These are phyloP conservation scores for Pholis gunnellus DNA, from an alignment of 2,113 vertebrate species.

Conservation along the genomic window DNA sequence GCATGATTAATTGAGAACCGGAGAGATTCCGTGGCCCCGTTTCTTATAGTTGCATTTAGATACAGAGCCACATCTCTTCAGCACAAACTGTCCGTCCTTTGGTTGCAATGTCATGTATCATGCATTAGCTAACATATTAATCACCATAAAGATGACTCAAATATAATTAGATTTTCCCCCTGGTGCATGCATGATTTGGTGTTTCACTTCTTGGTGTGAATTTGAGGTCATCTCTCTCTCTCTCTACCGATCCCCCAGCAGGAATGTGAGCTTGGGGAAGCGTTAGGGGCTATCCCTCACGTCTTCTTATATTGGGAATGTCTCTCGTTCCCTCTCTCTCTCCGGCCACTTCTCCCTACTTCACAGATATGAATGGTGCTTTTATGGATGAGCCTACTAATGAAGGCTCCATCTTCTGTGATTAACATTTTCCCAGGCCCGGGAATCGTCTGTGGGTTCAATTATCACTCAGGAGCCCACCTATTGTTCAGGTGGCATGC, in stretches of 20 bases:
- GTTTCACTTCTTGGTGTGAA: constrained; percentile 62
- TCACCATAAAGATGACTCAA: constrained; percentile 74
- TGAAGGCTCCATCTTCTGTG: constrained; percentile 71
- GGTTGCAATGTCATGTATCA: constrained; percentile 68
- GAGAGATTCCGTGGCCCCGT: constrained; percentile 26
- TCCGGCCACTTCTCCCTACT: constrained; percentile 35
- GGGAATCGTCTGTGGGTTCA: constrained; percentile 64
- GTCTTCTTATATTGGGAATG: constrained; percentile 33
- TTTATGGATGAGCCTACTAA: constrained; percentile 72
- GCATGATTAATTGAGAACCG: constrained; percentile 65
- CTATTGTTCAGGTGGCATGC: constrained; percentile 73
- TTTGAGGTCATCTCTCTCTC: constrained; percentile 67
- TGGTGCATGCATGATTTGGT: constrained; percentile 54
- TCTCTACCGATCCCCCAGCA: constrained; percentile 32
- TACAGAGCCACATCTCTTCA: constrained; percentile 39
- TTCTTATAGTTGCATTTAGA: constrained; percentile 49
- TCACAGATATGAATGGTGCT: constrained; percentile 58
- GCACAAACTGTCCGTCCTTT: constrained; percentile 39
- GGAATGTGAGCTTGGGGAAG: constrained; percentile 17
- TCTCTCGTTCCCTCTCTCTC: constrained; percentile 15
- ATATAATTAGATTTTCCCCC: constrained; percentile 68
- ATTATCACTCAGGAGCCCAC: constrained; percentile 75
- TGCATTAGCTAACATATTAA: constrained; percentile 74
- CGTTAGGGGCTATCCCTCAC: constrained; percentile 56
- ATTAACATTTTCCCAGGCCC: constrained; percentile 72